phyloP scores from a whole-genome alignment of 1,140 invertebrate species.

The Scaptomyza hsui region DNA sequence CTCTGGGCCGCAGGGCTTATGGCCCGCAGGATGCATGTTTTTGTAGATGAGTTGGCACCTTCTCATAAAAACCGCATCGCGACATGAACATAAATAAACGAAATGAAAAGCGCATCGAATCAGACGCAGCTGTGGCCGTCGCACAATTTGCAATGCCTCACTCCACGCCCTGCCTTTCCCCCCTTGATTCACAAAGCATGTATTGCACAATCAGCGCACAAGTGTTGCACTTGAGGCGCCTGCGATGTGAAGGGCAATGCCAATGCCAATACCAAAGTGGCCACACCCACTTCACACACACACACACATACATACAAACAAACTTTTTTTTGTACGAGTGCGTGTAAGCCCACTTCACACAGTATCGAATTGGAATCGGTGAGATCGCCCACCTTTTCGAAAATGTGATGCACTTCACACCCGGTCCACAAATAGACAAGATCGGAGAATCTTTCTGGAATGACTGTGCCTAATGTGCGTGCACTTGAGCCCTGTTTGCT shows the following conservation, averaged over 20 bases:
- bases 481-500: constrained; percentile 66
- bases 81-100: constrained; percentile 75
- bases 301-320: neutral
- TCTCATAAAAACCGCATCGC: constrained; percentile 68
- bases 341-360: constrained; percentile 15
- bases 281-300: constrained; percentile 72
- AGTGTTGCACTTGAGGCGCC: constrained; percentile 61
- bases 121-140: constrained; percentile 60
- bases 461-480: constrained; percentile 75
- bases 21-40: constrained; percentile 5
- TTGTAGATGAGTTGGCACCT: constrained; percentile 68
- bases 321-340: neutral
- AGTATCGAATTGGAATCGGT: constrained; percentile 44
- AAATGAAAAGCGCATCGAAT: constrained; percentile 77
- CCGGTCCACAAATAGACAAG: constrained; percentile 52
- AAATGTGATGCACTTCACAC: constrained; percentile 77
- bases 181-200: constrained; percentile 33
- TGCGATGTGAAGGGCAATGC: constrained; percentile 43
- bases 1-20: neutral
- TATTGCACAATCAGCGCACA: constrained; percentile 75
- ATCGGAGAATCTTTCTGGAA: constrained; percentile 40
- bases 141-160: constrained; percentile 71
- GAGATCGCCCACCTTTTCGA: constrained; percentile 63
- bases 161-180: constrained; percentile 29
- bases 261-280: constrained; percentile 28